Evolutionary conservation across 2,113 vertebrate genomes (phyloP).

Genomic region (Stegastes partitus): DNA sequence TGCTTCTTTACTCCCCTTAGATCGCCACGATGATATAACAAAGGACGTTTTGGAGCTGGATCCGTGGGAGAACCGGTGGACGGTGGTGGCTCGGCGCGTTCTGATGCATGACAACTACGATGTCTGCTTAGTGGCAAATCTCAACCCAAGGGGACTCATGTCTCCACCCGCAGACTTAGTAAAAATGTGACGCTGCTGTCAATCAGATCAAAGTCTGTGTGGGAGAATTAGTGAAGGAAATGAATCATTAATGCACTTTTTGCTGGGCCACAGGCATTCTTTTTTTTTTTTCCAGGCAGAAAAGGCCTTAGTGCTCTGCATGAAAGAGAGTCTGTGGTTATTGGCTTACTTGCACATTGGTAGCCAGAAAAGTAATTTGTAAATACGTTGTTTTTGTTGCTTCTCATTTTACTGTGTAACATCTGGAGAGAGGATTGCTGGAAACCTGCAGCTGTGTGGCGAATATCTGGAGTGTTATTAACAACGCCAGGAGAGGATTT

Average conservation of each 20-base stretch:
- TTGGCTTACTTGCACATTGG: slow-evolving; percentile 51
- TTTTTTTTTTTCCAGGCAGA: slow-evolving; percentile 37
- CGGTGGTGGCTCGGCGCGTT: slow-evolving; percentile 85
- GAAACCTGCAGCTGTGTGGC: slow-evolving; percentile 9
- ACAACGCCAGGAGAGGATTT: slow-evolving; percentile 15
- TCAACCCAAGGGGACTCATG: slow-evolving; percentile 94
- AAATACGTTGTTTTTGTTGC: slow-evolving; percentile 45
- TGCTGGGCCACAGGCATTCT: slow-evolving; percentile 46
- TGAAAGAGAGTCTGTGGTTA: slow-evolving; percentile 23
- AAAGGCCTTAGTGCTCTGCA: slow-evolving; percentile 25
- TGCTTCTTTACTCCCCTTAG: slow-evolving; percentile 78
- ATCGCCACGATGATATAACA: slow-evolving; percentile 93
- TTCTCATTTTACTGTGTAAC: slow-evolving; percentile 26
- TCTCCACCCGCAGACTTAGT: slow-evolving; percentile 92
- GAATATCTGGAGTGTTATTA: slow-evolving; percentile 6
- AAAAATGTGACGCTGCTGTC: slow-evolving; percentile 69
- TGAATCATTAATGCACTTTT: slow-evolving; percentile 52
- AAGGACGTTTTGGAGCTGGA: slow-evolving; percentile 96
- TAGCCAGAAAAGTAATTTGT: slow-evolving; percentile 40
- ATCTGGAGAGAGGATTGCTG: slow-evolving; percentile 15
- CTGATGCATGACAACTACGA: slow-evolving; percentile 98
- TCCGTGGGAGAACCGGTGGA: slow-evolving; percentile 94
- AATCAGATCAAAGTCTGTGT: slow-evolving; percentile 51
- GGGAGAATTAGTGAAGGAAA: slow-evolving; percentile 30
- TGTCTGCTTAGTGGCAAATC: slow-evolving; percentile 93